Evolutionary conservation across 2,113 vertebrate species (phyloP).

Genomic region (Brachypteracias leptosomus): DNA sequence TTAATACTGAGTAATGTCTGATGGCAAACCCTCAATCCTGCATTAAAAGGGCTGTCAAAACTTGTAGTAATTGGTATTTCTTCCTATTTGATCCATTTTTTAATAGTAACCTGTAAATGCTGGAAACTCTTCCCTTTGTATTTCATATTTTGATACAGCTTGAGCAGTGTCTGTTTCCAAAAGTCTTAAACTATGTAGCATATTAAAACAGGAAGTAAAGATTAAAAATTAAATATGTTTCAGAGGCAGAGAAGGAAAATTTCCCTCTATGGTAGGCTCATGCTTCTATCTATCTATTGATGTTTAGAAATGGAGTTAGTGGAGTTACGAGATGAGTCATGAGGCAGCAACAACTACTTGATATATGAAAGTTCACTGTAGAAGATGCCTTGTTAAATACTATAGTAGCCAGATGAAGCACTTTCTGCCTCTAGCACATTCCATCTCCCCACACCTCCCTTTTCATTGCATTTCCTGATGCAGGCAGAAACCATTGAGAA

Average conservation of each 20-base stretch:
- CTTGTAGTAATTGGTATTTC: neutral
- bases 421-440: neutral
- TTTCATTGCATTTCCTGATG: neutral
- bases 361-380: neutral
- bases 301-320: neutral
- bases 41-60: neutral
- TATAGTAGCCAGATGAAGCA: neutral
- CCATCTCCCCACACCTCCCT: rapidly evolving
- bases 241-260: neutral
- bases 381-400: neutral
- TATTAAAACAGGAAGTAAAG: neutral
- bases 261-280: neutral
- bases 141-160: neutral
- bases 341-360: neutral
- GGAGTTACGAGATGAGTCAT: neutral
- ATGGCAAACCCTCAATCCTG: neutral
- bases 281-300: neutral
- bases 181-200: neutral
- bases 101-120: neutral
- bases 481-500: neutral
- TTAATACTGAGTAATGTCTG: neutral
- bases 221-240: neutral
- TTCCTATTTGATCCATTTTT: neutral
- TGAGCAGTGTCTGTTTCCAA: neutral
- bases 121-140: neutral